A percentile compares a stretch with the other conserved stretches of the same genome.
Evolutionary conservation across 2,113 vertebrate genomes (phyloP).

Genomic region (Tachycineta bicolor): DNA sequence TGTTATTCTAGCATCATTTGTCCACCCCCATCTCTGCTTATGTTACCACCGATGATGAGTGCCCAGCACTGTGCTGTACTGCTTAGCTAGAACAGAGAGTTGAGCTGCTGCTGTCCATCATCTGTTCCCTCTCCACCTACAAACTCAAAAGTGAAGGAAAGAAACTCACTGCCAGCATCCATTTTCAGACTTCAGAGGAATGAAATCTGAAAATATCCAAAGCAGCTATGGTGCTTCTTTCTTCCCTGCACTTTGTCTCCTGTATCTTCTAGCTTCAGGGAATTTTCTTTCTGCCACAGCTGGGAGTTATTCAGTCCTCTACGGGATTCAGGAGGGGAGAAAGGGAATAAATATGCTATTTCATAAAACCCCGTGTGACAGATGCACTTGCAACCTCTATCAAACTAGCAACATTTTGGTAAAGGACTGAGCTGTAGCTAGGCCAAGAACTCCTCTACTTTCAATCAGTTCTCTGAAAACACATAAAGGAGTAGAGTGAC

Average conservation of each 20-base stretch:
- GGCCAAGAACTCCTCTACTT: neutral
- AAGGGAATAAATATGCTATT: neutral
- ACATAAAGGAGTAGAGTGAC: neutral
- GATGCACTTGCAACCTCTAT: neutral
- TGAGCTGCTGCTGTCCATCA: slow-evolving; percentile 39
- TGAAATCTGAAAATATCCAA: neutral
- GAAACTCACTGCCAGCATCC: slow-evolving; percentile 1
- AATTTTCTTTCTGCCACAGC: neutral
- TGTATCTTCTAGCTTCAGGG: neutral
- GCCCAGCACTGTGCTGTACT: neutral
- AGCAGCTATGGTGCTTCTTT: neutral
- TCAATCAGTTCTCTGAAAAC: neutral
- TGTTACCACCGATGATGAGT: neutral
- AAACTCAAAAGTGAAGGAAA: slow-evolving; percentile 13
- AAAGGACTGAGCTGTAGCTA: neutral
- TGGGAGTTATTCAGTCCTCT: neutral
- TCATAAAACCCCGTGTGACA: neutral
- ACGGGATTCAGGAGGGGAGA: neutral
- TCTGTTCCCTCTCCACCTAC: slow-evolving; percentile 28
- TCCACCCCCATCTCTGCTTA: slow-evolving; percentile 46
- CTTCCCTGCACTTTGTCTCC: neutral
- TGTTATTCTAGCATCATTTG: slow-evolving; percentile 27
- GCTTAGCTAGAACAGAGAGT: neutral
- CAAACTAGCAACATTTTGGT: neutral
- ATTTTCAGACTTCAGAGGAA: slow-evolving; percentile 19